phyloP scores from a whole-genome alignment of 2,113 vertebrate genomes.

The Symphodus melops region DNA sequence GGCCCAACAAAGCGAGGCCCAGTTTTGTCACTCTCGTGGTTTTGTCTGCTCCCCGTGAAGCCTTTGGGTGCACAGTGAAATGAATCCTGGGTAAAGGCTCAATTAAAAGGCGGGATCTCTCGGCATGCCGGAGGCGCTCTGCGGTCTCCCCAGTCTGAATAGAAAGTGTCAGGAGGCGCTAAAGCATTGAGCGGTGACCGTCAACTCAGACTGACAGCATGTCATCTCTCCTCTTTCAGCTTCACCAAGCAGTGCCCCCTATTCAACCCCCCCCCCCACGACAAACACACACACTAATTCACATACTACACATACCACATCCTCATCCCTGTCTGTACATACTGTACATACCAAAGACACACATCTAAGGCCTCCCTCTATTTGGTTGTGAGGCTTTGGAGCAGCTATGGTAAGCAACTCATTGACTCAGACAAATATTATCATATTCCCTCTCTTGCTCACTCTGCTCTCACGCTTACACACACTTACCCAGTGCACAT shows the following conservation, averaged over 20 bases:
- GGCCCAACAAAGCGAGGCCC: slow-evolving; percentile 43
- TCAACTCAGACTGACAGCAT: slow-evolving; percentile 79
- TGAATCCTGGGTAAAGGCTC: slow-evolving; percentile 76
- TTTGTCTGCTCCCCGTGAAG: slow-evolving; percentile 62
- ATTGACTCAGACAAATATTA: slow-evolving; percentile 63
- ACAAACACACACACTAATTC: slow-evolving; percentile 41
- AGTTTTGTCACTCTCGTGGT: slow-evolving; percentile 57
- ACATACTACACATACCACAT: slow-evolving; percentile 28
- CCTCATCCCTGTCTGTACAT: slow-evolving; percentile 35
- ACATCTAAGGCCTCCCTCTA: slow-evolving; percentile 48
- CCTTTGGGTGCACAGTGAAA: slow-evolving; percentile 65
- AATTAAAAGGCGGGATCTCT: slow-evolving; percentile 73
- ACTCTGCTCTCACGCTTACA: slow-evolving; percentile 21
- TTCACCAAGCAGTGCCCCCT: slow-evolving; percentile 68
- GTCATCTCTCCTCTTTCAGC: slow-evolving; percentile 80
- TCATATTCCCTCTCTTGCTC: slow-evolving; percentile 45
- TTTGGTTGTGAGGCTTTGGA: slow-evolving; percentile 48
- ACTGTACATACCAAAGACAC: slow-evolving; percentile 66
- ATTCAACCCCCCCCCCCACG: slow-evolving; percentile 22
- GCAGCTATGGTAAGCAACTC: slow-evolving; percentile 60
- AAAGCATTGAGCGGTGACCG: slow-evolving; percentile 73
- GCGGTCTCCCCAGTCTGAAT: slow-evolving; percentile 59
- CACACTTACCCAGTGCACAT: slow-evolving; percentile 24
- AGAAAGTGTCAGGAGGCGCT: slow-evolving; percentile 73
- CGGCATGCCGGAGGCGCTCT: slow-evolving; percentile 60